Conservation (phyloP, 2,113 vertebrate species). For the Cephalopterus ornatus region DNA sequence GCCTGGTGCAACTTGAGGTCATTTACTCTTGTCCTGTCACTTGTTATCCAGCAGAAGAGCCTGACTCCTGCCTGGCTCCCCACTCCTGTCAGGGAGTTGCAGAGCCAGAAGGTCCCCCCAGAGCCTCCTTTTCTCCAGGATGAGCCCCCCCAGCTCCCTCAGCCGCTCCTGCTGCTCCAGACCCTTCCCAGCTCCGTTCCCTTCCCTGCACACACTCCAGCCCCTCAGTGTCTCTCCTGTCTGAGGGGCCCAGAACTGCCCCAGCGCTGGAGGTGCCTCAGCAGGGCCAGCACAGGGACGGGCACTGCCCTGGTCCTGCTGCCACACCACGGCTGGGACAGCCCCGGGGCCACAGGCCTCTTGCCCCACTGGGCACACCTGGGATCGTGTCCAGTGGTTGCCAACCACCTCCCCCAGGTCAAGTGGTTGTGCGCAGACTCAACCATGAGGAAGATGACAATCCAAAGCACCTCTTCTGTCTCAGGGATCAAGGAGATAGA, state of each 20-base stretch:
- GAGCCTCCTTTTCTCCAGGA: neutral
- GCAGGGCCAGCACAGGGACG: neutral
- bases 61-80: accelerated
- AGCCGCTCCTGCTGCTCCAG: neutral
- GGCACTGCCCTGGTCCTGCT: neutral
- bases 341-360: neutral
- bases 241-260: neutral
- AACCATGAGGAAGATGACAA: neutral
- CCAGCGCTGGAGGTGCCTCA: neutral
- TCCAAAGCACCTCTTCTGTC: neutral
- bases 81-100: neutral
- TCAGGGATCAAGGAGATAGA: neutral
- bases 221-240: neutral
- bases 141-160: neutral
- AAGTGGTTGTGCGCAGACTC: neutral
- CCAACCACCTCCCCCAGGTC: neutral
- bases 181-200: neutral
- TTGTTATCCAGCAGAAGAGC: neutral
- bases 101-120: neutral
- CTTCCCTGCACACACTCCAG: neutral
- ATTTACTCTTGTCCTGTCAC: neutral
- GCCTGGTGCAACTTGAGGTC: no score
- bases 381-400: accelerated
- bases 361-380: neutral
- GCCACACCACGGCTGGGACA: neutral